These are phyloP conservation scores for Donacobius atricapilla DNA, from an alignment of 2,113 vertebrate genomes.

Conservation along the genomic window DNA sequence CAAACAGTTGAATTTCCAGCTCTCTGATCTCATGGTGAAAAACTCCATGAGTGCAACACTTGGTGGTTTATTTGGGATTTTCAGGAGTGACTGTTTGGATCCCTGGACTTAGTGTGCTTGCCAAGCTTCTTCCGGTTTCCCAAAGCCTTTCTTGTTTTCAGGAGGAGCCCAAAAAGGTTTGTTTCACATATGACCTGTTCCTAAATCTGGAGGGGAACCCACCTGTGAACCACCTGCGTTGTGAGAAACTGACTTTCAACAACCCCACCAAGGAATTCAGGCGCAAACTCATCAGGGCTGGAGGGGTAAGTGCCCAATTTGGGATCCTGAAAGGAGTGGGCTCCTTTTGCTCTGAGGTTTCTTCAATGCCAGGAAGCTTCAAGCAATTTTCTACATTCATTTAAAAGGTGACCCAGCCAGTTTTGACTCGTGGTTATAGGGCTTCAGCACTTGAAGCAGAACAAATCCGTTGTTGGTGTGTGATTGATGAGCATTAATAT, in stretches of 20 bases:
- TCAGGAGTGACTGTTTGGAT: neutral
- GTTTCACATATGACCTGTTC: conserved; percentile 97
- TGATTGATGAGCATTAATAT: neutral
- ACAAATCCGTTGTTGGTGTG: neutral
- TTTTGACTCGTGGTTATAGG: neutral
- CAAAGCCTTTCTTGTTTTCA: conserved; percentile 52
- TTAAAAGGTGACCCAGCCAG: neutral
- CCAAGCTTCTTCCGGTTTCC: neutral
- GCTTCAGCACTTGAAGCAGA: neutral
- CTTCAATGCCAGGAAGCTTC: neutral
- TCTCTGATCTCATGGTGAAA: neutral
- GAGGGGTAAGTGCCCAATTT: conserved; percentile 82
- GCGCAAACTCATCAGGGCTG: conserved; percentile 92
- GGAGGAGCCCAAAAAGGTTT: conserved; percentile 97
- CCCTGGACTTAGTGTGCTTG: neutral
- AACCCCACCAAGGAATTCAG: conserved; percentile 98
- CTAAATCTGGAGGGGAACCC: conserved; percentile 98
- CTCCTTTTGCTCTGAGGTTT: neutral
- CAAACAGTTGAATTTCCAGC: neutral
- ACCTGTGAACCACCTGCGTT: conserved; percentile 96
- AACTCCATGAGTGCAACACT: neutral
- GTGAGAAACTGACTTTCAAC: conserved; percentile 99
- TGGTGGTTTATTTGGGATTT: neutral
- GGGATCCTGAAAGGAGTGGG: neutral
- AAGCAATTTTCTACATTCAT: neutral